A percentile compares a stretch with the other conserved stretches of the same genome.
Conservation (phyloP, 2,113 vertebrate species). For the Mesembrinibis cayennensis region DNA sequence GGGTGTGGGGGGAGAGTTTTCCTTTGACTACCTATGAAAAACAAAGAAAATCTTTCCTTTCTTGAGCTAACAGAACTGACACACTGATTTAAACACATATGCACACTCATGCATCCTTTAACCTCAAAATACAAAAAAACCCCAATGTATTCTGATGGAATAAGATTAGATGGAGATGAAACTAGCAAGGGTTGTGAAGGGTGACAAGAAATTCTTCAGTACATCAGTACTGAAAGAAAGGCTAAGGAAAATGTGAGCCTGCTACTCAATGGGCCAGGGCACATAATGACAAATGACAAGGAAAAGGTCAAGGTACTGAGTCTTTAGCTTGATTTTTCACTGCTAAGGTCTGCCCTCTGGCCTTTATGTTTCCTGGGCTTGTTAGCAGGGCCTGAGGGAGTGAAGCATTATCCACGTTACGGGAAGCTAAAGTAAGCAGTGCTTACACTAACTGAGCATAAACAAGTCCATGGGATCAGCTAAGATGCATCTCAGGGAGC, state of each 20-base stretch:
- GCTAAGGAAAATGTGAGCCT: not conserved
- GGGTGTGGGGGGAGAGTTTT: not conserved
- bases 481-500: not conserved
- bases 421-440: not conserved
- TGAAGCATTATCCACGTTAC: not conserved
- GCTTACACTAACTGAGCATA: not conserved
- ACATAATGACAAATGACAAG: not conserved
- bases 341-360: not conserved
- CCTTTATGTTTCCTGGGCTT: not conserved
- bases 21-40: not conserved
- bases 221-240: not conserved
- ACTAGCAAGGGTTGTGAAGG: not conserved
- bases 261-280: not conserved
- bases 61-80: not conserved
- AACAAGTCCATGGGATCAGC: not conserved
- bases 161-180: not conserved
- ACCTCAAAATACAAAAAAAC: not conserved
- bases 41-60: not conserved
- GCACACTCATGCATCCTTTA: rapidly evolving
- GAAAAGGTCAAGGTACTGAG: not conserved
- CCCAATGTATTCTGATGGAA: not conserved
- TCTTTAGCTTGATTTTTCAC: not conserved
- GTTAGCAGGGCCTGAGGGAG: not conserved
- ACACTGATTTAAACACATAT: not conserved
- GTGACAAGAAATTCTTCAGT: not conserved